Evolutionary conservation across 1,140 invertebrate species (phyloP).

Genomic region (Drosophila sp.): DNA sequence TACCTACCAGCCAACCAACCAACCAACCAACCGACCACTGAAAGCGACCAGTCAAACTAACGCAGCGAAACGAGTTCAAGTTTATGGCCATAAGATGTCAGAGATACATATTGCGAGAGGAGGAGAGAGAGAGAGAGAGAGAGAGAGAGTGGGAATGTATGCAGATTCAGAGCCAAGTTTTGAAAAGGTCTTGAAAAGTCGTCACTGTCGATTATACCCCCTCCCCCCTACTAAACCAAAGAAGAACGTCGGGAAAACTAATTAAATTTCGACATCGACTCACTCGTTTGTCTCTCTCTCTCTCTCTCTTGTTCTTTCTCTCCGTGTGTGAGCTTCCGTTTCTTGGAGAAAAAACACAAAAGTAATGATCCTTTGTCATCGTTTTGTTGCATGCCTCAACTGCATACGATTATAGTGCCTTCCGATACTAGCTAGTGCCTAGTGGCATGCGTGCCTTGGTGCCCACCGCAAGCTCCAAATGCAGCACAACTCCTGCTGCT

Average conservation of each 20-base stretch:
- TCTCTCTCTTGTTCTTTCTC: background rate
- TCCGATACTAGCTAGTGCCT: constrained; percentile 42
- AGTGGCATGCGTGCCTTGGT: constrained; percentile 45
- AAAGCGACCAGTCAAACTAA: constrained; percentile 24
- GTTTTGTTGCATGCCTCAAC: constrained; percentile 17
- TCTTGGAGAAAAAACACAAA: background rate
- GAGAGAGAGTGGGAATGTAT: background rate
- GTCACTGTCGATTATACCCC: constrained; percentile 68
- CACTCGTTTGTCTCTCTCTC: background rate
- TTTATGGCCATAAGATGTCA: constrained; percentile 64
- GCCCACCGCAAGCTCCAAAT: constrained; percentile 29
- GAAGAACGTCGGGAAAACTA: constrained; percentile 24
- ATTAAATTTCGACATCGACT: constrained; percentile 28
- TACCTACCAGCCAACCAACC: no score
- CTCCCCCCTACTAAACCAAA: background rate
- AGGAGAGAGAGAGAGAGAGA: constrained; percentile 17
- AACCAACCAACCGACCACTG: constrained; percentile 16
- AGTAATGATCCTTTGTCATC: constrained; percentile 16
- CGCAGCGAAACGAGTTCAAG: constrained; percentile 75
- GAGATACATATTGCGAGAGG: constrained; percentile 3
- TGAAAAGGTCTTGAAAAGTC: constrained; percentile 49
- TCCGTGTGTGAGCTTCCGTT: constrained; percentile 3
- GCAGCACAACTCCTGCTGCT: background rate
- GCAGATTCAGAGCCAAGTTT: constrained; percentile 9
- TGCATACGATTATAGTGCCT: constrained; percentile 36